Evolutionary conservation across 2,888 invertebrate genomes (phyloP).

Genomic region (Adelognathus sp.): DNA sequence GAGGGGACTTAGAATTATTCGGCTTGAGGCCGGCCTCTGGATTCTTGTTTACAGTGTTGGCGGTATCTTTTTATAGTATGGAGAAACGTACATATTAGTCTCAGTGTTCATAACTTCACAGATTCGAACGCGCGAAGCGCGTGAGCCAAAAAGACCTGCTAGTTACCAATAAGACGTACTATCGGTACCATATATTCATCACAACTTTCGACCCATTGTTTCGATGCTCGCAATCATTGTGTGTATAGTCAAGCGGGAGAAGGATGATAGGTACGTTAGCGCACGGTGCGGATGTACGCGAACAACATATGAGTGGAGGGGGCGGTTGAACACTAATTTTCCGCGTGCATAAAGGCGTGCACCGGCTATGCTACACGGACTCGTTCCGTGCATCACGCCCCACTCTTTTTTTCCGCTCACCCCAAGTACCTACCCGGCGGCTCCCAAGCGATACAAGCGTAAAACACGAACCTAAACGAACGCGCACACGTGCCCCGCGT

Average conservation of each 20-base stretch:
- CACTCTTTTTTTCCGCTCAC: not conserved
- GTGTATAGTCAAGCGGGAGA: constrained; percentile 1
- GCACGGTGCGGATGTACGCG: constrained; percentile 47
- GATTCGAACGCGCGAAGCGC: too few species aligned
- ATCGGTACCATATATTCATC: not conserved
- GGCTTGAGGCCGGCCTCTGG: too few species aligned
- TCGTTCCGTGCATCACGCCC: constrained; percentile 47
- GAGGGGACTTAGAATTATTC: too few species aligned
- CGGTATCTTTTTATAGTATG: too few species aligned
- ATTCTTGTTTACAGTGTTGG: too few species aligned
- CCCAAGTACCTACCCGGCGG: constrained; percentile 12
- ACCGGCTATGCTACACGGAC: constrained; percentile 29
- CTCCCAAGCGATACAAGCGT: constrained; percentile 57
- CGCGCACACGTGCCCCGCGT: constrained; percentile 74
- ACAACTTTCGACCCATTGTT: not conserved
- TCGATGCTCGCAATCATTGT: not conserved
- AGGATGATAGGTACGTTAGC: constrained; percentile 31
- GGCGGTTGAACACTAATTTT: constrained; percentile 56
- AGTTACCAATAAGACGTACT: too few species aligned
- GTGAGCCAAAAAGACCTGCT: too few species aligned
- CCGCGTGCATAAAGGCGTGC: constrained; percentile 59
- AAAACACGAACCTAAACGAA: constrained; percentile 70
- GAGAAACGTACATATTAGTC: too few species aligned
- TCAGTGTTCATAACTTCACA: too few species aligned
- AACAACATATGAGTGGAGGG: constrained; percentile 9